phyloP scores from a whole-genome alignment of 2,888 invertebrate genomes.

The Strigamia transsilvanica region DNA sequence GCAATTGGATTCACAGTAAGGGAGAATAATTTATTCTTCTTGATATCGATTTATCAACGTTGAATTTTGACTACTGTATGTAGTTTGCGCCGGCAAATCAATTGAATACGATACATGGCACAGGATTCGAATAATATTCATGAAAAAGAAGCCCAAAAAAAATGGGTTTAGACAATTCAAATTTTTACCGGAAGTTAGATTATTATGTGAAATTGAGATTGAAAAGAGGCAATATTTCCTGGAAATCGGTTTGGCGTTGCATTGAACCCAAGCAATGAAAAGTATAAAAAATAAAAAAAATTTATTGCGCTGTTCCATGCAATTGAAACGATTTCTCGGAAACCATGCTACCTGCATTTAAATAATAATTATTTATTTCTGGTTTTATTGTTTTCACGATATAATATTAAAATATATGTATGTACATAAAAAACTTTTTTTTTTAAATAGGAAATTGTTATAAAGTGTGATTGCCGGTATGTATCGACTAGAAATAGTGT shows the following conservation, averaged over 20 bases:
- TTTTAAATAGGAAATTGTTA: no score
- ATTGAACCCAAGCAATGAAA: background rate
- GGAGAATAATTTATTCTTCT: slow-evolving; percentile 37
- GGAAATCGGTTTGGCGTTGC: slow-evolving; percentile 17
- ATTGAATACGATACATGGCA: slow-evolving; percentile 24
- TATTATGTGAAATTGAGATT: background rate
- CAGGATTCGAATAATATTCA: background rate
- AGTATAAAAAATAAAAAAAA: background rate
- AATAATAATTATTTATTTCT: slow-evolving; percentile 13
- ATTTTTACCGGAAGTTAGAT: background rate
- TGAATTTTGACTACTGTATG: background rate
- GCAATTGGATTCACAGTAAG: slow-evolving; percentile 38
- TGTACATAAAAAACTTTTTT: no score
- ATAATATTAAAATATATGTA: no score
- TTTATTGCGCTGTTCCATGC: slow-evolving; percentile 31
- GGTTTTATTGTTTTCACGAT: background rate
- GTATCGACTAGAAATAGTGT: background rate
- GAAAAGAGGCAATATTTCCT: background rate
- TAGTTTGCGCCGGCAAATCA: background rate
- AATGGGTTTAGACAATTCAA: background rate
- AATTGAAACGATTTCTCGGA: slow-evolving; percentile 18
- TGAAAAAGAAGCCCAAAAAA: background rate
- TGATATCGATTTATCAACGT: slow-evolving; percentile 26
- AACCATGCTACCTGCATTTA: background rate
- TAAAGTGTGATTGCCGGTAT: no score